Evolutionary conservation across 2,113 vertebrate species (phyloP), one percentile per base, ranked within the genome.

Genomic region (Albula glossodonta): DNA sequence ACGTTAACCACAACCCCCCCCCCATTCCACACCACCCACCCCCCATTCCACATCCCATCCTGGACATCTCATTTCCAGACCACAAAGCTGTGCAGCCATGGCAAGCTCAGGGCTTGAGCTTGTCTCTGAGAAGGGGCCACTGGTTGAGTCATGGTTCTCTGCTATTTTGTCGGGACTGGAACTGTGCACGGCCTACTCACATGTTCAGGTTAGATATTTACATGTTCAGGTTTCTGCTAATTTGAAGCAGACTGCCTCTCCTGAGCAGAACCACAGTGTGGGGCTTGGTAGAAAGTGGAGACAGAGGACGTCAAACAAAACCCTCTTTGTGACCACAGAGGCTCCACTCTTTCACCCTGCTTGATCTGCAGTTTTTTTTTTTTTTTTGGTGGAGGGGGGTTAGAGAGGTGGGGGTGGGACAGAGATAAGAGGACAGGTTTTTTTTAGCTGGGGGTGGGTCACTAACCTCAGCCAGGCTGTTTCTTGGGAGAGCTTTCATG

Each of bases 361-460:
- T 60, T 15, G 3, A 19, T 66, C 19, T 74, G 66, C 66, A 25
- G 4, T 74, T 31, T 22, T 22, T 0, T 66, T 66, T 66, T 66
- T 66, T 66, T 66, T 56, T 1, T 1, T 56, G 53, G 12, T 7
- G 1, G 53, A 12, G 11, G 60, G 60, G 60, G 60, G 60, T 19
- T 19, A 19, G 60, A 19, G 60, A 15, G 57, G 8, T 60, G 60
- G 60, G 57, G 57, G 8, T 60, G 4, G 22, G 63, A 49, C 48
- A 13, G 56, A 86, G 84, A 85, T 87, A 84, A 86, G 86, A 86
- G 86, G 52, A 85, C 85, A 74, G 52, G 60, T 57, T 63, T 88
- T 88, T 81, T 87, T 88, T 87, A 89, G 84, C 81, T 50, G 78
- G 60, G 60, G 60, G 19, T 70, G 63, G 89, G 88, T 88, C 89